Evolutionary conservation across 1,140 invertebrate genomes (phyloP), one percentile per base, ranked within the genome.

Genomic region (Gerris buenoi): DNA sequence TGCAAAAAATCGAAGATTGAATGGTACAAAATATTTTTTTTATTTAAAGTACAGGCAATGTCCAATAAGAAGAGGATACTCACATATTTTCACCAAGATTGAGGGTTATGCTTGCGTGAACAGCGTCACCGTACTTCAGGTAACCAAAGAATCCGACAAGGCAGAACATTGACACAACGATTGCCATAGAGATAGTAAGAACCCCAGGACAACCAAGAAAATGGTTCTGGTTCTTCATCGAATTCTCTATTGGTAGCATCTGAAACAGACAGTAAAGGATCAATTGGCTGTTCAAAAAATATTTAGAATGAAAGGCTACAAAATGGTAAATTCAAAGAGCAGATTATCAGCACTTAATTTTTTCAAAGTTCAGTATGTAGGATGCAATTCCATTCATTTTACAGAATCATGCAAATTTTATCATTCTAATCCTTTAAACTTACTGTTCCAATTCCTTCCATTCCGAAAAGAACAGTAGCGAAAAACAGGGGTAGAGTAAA

Each of bases 171-270:
- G 89, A 72, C 1, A 88, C 88, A 1, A 95, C 90, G 1, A 86
- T 85, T 1, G 85, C 83, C 91, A 95, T 95, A 29, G 89, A 88
- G 70, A 87, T 85, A 74, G 90, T 95, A 15, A 95, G 78, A 2
- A 96, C 90, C 46, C 93, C 93, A 68, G 85, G 89, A 65, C 86
- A 78, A 2, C 91, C 91, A 13, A 87, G 80, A 77, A 95, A 90
- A 68, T 88, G 81, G 67, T 85, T 79, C 0, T 90, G 90, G 2
- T 85, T 87, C 75, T 86, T 86, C 92, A 96, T 95, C 64, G 86
- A 87, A 74, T 95, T 94, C 77, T 95, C 91, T 67, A 96, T 77
- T 0, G 93, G 93, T 84, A 96, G 88, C 2, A 95, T 82, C 82
- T 84, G 65, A 27, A 74, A 72, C n/a, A 65, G 2, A 1, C n/a